phyloP scores from a whole-genome alignment of 2,113 vertebrate species.

The Crotalus helleri region DNA sequence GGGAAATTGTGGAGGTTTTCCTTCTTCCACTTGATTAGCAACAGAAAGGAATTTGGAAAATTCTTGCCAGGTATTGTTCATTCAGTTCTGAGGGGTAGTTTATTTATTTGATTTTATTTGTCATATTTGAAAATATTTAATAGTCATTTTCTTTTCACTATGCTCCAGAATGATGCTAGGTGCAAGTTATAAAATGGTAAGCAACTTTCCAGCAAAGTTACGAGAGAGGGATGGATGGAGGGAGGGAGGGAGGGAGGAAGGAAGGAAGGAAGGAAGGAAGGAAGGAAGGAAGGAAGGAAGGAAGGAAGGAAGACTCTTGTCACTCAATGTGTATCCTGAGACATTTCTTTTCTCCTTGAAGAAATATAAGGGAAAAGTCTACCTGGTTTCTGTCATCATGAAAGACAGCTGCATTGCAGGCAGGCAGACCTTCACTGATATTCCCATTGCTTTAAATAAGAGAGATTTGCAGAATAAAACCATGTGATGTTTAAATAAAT shows the following conservation, averaged over 20 bases:
- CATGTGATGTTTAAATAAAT: neutral
- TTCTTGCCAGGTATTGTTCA: neutral
- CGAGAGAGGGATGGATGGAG: accelerated
- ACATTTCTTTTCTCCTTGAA: neutral
- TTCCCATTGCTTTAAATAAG: neutral
- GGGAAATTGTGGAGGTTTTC: neutral
- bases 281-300: neutral
- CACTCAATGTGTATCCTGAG: neutral
- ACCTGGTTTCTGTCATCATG: neutral
- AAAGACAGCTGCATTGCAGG: neutral
- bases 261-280: too few relatives aligned
- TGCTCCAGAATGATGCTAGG: neutral
- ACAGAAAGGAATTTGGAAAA: neutral
- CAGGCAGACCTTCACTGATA: neutral
- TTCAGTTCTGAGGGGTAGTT: neutral
- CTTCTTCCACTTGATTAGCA: neutral
- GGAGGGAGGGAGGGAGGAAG: too few relatives aligned
- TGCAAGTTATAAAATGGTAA: neutral
- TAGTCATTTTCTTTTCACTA: neutral
- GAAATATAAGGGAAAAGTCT: neutral
- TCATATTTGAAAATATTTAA: neutral
- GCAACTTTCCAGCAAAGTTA: neutral
- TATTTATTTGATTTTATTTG: neutral
- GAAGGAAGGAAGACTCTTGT: neutral
- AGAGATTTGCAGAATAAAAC: neutral